Conservation (phyloP, 1,140 invertebrate genomes). For the Drosophila sp. region DNA sequence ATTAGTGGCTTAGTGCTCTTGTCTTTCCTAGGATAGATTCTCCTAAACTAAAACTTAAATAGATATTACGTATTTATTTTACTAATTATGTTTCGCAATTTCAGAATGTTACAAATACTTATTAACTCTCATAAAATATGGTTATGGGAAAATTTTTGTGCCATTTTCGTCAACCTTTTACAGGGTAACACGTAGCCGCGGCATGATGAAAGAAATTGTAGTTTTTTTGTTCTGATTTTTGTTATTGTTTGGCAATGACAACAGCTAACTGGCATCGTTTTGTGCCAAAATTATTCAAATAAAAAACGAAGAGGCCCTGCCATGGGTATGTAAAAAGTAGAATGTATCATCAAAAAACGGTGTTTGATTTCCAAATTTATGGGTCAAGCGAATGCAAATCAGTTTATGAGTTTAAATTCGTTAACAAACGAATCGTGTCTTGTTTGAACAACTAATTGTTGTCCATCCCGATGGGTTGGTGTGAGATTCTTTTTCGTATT, state of each 20-base stretch:
- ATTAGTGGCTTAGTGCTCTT: too few species aligned
- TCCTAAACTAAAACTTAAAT: too few species aligned
- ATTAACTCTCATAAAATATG: too few species aligned
- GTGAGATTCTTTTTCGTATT: conserved; percentile 3
- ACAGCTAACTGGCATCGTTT: conserved; percentile 16
- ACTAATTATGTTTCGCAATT: too few species aligned
- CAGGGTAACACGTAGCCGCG: neutral
- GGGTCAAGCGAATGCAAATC: conserved; percentile 65
- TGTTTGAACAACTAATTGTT: conserved; percentile 57
- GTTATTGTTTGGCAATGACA: conserved; percentile 48
- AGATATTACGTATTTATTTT: too few species aligned
- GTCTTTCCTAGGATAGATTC: too few species aligned
- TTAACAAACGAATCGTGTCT: conserved; percentile 54
- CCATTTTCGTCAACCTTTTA: neutral
- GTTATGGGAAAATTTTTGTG: too few species aligned
- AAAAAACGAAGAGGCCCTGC: conserved; percentile 17
- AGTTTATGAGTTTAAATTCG: conserved; percentile 47
- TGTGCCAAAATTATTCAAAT: conserved; percentile 16
- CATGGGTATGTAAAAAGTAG: conserved; percentile 46
- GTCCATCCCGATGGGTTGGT: neutral
- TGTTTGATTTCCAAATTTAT: conserved; percentile 73
- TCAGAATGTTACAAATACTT: too few species aligned
- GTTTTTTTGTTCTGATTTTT: neutral
- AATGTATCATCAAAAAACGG: conserved; percentile 51
- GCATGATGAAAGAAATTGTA: conserved; percentile 7